Conservation (phyloP, 2,888 invertebrate species). For the Philhelius pedissequus region DNA sequence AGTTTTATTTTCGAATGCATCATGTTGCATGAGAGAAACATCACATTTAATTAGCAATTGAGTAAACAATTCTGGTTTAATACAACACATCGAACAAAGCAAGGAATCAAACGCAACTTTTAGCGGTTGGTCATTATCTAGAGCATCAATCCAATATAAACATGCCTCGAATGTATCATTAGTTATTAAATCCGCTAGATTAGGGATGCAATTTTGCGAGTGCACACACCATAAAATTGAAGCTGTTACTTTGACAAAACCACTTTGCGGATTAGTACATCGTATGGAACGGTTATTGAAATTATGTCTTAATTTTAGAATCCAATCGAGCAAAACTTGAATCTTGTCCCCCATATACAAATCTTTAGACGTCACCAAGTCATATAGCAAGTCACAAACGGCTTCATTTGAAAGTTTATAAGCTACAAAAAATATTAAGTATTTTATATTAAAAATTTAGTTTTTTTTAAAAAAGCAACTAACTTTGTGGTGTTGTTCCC, state of each 20-base stretch:
- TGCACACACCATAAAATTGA: conserved; percentile 89
- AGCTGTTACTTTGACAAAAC: conserved; percentile 87
- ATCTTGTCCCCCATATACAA: conserved; percentile 81
- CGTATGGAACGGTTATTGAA: conserved; percentile 74
- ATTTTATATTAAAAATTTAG: not conserved
- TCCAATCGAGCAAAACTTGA: conserved; percentile 86
- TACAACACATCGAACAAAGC: conserved; percentile 91
- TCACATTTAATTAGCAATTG: conserved; percentile 86
- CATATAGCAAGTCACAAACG: conserved; percentile 89
- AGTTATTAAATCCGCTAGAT: conserved; percentile 85
- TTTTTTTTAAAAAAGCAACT: conserved; percentile 30
- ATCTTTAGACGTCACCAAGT: conserved; percentile 84
- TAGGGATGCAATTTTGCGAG: conserved; percentile 82
- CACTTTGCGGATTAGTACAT: conserved; percentile 78
- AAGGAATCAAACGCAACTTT: conserved; percentile 92
- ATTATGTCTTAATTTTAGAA: conserved; percentile 78
- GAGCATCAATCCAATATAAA: conserved; percentile 87
- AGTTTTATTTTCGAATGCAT: conserved; percentile 30
- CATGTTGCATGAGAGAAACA: conserved; percentile 75
- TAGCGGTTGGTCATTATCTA: conserved; percentile 85
- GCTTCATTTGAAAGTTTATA: conserved; percentile 80
- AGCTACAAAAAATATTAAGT: conserved; percentile 69
- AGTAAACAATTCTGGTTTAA: conserved; percentile 88
- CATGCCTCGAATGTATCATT: conserved; percentile 88
- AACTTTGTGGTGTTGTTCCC: conserved; percentile 80